These are phyloP conservation scores for Metaphire vulgaris DNA, from an alignment of 1,140 invertebrate genomes.

Conservation along the genomic window DNA sequence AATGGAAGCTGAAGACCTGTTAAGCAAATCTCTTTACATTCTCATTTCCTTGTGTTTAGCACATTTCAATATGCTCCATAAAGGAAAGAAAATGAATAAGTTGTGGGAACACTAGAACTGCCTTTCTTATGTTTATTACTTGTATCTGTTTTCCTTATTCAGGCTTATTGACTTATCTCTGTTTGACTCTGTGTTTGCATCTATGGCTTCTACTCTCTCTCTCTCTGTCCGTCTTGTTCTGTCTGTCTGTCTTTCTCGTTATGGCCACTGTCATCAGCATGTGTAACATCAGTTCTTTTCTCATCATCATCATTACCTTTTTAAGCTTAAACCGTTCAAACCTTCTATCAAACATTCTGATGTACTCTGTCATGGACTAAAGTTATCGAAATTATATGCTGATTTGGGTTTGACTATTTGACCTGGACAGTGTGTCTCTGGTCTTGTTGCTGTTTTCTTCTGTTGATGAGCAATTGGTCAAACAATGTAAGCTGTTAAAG, in stretches of 20 bases:
- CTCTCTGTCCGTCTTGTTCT: neutral
- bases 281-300: neutral
- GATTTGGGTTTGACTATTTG: neutral
- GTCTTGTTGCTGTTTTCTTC: neutral
- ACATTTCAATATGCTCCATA: no score
- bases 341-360: no score
- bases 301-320: neutral
- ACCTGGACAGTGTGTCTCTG: neutral
- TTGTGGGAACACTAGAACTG: no score
- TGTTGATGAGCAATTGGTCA: neutral
- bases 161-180: no score
- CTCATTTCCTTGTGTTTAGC: no score
- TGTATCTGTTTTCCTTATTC: no score
- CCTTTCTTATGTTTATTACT: no score
- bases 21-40: no score
- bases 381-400: neutral
- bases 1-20: no score
- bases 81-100: no score
- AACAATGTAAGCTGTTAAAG: neutral
- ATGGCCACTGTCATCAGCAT: neutral
- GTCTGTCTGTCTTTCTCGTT: neutral
- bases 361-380: no score
- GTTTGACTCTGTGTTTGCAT: neutral
- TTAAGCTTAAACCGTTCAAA: neutral
- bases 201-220: neutral